phyloP scores from a whole-genome alignment of 1,140 invertebrate genomes.

The Pissodes strobi region DNA sequence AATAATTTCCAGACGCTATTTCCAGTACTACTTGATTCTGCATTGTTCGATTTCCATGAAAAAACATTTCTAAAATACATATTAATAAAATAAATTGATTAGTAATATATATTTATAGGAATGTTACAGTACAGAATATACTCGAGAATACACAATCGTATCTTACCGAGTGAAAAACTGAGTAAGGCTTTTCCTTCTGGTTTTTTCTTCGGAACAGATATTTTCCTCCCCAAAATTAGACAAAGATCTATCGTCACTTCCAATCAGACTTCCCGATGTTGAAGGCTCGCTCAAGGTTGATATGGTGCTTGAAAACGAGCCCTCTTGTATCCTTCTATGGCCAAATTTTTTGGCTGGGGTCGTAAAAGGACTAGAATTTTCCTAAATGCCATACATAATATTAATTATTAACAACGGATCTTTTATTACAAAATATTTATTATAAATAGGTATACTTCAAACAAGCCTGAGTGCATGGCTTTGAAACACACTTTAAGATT shows the following conservation, averaged over 20 bases:
- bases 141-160: too few relatives aligned
- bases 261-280: slow-evolving; percentile 57
- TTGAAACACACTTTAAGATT: neutral
- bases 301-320: slow-evolving; percentile 60
- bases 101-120: neutral
- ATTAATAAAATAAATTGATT: neutral
- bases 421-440: too few relatives aligned
- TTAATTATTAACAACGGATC: too few relatives aligned
- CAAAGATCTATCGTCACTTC: slow-evolving; percentile 55
- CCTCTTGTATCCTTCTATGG: slow-evolving; percentile 56
- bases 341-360: slow-evolving; percentile 51
- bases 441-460: too few relatives aligned
- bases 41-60: slow-evolving; percentile 60
- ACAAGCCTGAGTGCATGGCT: too few relatives aligned
- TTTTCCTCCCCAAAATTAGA: slow-evolving; percentile 43
- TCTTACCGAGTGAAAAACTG: slow-evolving; percentile 55
- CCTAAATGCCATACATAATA: too few relatives aligned
- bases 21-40: slow-evolving; percentile 45
- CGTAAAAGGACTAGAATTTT: slow-evolving; percentile 23
- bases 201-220: slow-evolving; percentile 35
- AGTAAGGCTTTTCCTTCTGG: slow-evolving; percentile 51
- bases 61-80: slow-evolving; percentile 65
- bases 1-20: slow-evolving; percentile 57
- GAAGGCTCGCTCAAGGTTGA: slow-evolving; percentile 61
- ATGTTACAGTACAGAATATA: neutral